Base-by-base conservation (phyloP, 2,797 vertebrate genomes). In the Garrulus glandarius region DNA sequence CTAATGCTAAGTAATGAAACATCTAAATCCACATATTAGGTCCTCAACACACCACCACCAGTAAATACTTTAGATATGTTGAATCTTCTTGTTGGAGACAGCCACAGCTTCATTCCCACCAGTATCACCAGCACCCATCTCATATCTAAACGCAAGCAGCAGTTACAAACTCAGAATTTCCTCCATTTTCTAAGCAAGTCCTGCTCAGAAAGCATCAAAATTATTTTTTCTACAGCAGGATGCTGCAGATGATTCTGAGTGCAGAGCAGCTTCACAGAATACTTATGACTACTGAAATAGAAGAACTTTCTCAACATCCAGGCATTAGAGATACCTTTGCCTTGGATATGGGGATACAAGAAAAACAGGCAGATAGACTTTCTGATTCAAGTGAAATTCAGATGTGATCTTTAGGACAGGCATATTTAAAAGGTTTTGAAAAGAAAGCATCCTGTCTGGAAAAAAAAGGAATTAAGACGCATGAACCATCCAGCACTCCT, bases 231-330 rank as follows among this genome's bases (percentile, higher is more conserved):
- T 52, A 29, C 15, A 68, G 53, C 37, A 89, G 49, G 26, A 67
- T 64, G 23, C 19, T 76, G 36, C 17, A 30, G 46, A 9, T 52
- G 20, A 32, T 12, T 13, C 47, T 56, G 83, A 75, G 52, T 89
- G n/a, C 53, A 84, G 18, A 84, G 61, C 52, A 81, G 43, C 8
- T 37, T 30, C 65, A 71, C 11, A 26, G 17, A 86, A 36, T 11
- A 21, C 2, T 44, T 8, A 3, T 0, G 0, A 32, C 24, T 21
- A 10, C 8, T 41, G 52, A 75, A 59, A 36, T 4, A 63, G 30
- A 5, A 75, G 21, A 4, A 37, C 18, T 75, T 64, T 41, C 29
- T 70, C 49, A 56, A 41, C 27, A 71, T 10, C 18, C 41, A 71
- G 49, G 15, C 64, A 30, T 17, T 46, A 64, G 37, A 71, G 27